Percentiles rank a stretch among this genome's conserved stretches.
These are phyloP conservation scores for Nephrocerus scutellatus DNA, from an alignment of 2,888 invertebrate species.

Conservation along the genomic window DNA sequence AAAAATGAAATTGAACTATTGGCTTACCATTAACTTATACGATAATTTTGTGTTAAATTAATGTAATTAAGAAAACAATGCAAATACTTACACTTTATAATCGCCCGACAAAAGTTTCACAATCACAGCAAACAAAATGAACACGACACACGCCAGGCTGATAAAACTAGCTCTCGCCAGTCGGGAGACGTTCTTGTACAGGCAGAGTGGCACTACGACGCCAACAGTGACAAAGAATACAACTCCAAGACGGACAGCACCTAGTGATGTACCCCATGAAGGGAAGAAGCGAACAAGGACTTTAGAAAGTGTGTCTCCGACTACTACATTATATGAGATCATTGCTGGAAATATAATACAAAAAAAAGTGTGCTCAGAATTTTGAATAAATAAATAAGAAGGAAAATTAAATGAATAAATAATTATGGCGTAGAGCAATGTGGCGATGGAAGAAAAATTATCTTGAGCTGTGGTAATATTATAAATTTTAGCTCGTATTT, in stretches of 20 bases:
- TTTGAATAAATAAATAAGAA: slow-evolving; percentile 2
- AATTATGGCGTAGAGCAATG: not conserved
- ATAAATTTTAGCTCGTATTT: too few relatives aligned
- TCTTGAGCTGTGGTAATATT: too few relatives aligned
- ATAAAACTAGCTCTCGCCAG: slow-evolving; percentile 46
- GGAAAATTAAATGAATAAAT: slow-evolving; percentile 10
- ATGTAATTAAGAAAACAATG: slow-evolving; percentile 9
- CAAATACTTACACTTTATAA: slow-evolving; percentile 59
- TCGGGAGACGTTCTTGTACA: slow-evolving; percentile 64
- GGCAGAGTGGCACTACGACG: slow-evolving; percentile 69
- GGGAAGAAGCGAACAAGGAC: slow-evolving; percentile 64
- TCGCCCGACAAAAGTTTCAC: slow-evolving; percentile 46
- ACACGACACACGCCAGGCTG: slow-evolving; percentile 61
- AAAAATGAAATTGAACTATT: not conserved
- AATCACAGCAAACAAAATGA: slow-evolving; percentile 63
- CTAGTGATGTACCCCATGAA: slow-evolving; percentile 47
- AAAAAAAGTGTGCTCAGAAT: not conserved
- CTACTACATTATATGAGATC: slow-evolving; percentile 82
- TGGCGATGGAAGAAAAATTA: too few relatives aligned
- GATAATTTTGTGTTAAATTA: slow-evolving; percentile 1
- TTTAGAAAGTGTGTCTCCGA: slow-evolving; percentile 78
- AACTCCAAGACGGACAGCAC: slow-evolving; percentile 49
- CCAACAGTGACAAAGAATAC: slow-evolving; percentile 66
- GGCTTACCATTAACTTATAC: too few relatives aligned
- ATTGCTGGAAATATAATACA: slow-evolving; percentile 57